A percentile compares a stretch with the other conserved stretches of the same genome.
phyloP scores from a whole-genome alignment of 2,113 vertebrate species.

The Amazona guildingii region DNA sequence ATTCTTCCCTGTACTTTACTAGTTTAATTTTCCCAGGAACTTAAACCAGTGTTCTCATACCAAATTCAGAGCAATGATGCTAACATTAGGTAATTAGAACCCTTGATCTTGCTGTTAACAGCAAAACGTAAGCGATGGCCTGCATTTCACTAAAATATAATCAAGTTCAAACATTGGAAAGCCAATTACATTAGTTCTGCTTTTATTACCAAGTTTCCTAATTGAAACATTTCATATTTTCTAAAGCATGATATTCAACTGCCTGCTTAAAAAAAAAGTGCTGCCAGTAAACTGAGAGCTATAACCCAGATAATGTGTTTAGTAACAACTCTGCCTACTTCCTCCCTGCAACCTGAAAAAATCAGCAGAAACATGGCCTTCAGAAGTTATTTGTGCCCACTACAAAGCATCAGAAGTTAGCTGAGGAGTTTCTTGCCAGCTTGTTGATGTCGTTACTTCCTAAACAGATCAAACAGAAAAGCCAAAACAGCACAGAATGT shows the following conservation, averaged over 20 bases:
- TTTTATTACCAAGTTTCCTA: neutral
- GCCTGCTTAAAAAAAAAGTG: neutral
- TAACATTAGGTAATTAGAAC: neutral
- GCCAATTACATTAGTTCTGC: neutral
- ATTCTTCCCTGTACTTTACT: neutral
- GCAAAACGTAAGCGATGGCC: neutral
- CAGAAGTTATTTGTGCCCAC: neutral
- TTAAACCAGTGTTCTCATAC: neutral
- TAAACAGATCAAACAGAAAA: neutral
- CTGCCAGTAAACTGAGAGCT: neutral
- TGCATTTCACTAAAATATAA: neutral
- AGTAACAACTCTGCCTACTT: constrained; percentile 39
- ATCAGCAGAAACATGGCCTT: neutral
- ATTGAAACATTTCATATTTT: neutral
- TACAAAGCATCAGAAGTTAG: neutral
- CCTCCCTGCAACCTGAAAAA: constrained; percentile 5
- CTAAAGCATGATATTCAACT: neutral
- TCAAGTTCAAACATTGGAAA: neutral
- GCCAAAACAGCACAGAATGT: neutral
- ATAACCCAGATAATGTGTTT: constrained; percentile 44
- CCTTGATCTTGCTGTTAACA: neutral
- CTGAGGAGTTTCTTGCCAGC: neutral
- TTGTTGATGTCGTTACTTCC: neutral
- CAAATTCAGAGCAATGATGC: neutral
- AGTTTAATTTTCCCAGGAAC: neutral